Evolutionary conservation across 2,888 invertebrate genomes (phyloP).

Genomic region (Caenorhabditis wallacei): DNA sequence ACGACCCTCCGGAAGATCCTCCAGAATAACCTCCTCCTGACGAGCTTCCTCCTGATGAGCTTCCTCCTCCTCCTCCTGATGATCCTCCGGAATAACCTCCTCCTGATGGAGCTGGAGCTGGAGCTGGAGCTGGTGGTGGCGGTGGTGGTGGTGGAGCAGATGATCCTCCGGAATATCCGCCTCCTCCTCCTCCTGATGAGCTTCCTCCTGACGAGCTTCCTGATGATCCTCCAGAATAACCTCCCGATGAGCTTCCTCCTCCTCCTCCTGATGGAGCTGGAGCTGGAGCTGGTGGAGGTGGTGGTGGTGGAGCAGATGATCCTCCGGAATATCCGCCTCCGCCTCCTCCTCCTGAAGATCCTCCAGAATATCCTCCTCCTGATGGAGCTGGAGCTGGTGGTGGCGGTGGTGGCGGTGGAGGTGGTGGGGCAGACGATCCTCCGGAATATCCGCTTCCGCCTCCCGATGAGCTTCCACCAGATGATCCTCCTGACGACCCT

Average conservation of each 20-base stretch:
- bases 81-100: too few relatives aligned
- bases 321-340: neutral
- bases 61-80: constrained; percentile 3
- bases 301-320: constrained; percentile 14
- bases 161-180: constrained; percentile 11
- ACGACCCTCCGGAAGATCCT: too few relatives aligned
- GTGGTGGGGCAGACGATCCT: constrained; percentile 28
- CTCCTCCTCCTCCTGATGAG: constrained; percentile 6
- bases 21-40: constrained; percentile 33
- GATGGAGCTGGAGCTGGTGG: too few relatives aligned
- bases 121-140: constrained; percentile 14
- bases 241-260: too few relatives aligned
- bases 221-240: neutral
- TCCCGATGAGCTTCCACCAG: too few relatives aligned
- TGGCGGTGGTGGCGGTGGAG: constrained; percentile 14
- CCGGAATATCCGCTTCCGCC: neutral
- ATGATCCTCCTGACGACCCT: too few relatives aligned
- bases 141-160: constrained; percentile 22
- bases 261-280: constrained; percentile 25
- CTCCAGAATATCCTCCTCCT: too few relatives aligned
- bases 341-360: neutral
- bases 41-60: too few relatives aligned
- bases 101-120: too few relatives aligned
- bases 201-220: too few relatives aligned
- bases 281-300: constrained; percentile 48